These are phyloP conservation scores for Propsilocerus akamusi DNA, from an alignment of 1,140 invertebrate species.

Conservation along the genomic window DNA sequence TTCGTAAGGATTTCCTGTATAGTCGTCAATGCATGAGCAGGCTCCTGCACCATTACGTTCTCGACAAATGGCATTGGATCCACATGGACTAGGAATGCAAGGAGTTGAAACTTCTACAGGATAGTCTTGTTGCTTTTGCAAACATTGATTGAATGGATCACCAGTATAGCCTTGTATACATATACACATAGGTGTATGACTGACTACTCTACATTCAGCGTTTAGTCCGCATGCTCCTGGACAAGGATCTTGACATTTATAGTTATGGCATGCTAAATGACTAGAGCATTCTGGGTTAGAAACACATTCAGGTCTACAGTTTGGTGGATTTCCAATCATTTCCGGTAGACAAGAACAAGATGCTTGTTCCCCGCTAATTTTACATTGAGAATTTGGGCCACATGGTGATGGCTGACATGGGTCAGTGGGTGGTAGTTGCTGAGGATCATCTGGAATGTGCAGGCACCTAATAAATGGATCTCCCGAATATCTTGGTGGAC, in stretches of 20 bases:
- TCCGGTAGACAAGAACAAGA: conserved; percentile 46
- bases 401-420: conserved; percentile 56
- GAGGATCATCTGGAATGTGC: conserved; percentile 36
- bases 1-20: conserved; percentile 52
- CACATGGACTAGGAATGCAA: conserved; percentile 56
- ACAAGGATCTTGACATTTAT: conserved; percentile 52
- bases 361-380: conserved; percentile 34
- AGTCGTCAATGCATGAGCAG: conserved; percentile 46
- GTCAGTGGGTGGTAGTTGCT: conserved; percentile 26
- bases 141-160: conserved; percentile 48
- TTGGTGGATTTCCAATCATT: conserved; percentile 51
- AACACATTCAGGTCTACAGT: conserved; percentile 55
- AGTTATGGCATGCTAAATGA: conserved; percentile 46
- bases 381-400: conserved; percentile 52
- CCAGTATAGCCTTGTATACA: conserved; percentile 47
- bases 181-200: conserved; percentile 49
- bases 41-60: conserved; percentile 44
- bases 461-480: conserved; percentile 59
- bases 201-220: conserved; percentile 49
- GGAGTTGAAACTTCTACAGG: conserved; percentile 31
- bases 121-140: conserved; percentile 22
- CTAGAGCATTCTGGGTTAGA: conserved; percentile 49
- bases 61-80: conserved; percentile 50
- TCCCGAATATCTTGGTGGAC: conserved; percentile 48
- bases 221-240: conserved; percentile 46